Conservation (phyloP, 2,113 vertebrate species). For the Odocoileus hemionus region DNA sequence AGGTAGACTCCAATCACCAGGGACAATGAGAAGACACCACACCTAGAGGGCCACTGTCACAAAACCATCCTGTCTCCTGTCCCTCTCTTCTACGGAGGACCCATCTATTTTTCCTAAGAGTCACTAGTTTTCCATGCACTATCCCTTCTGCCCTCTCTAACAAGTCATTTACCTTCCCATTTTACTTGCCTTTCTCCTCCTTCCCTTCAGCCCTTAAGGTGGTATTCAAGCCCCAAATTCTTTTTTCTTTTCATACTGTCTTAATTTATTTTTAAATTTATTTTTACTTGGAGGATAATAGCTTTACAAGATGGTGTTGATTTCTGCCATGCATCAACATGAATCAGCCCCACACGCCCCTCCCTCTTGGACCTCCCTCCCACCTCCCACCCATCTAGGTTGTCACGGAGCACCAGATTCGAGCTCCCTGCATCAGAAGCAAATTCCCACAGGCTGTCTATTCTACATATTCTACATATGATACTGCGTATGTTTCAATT, state of each 20-base stretch:
- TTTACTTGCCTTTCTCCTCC: not conserved
- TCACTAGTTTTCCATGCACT: not conserved
- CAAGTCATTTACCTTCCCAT: not conserved
- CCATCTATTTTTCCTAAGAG: not conserved
- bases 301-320: not conserved
- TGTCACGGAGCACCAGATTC: not conserved
- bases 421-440: not conserved
- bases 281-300: not conserved
- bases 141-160: not conserved
- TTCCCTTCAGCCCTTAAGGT: not conserved
- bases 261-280: not conserved
- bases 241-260: not conserved
- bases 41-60: not conserved
- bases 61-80: no score
- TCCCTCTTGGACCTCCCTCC: not conserved
- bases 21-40: not conserved
- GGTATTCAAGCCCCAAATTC: not conserved
- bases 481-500: not conserved
- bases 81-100: accelerated
- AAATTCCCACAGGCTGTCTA: not conserved
- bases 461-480: not conserved
- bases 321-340: not conserved
- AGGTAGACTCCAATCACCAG: no score
- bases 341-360: not conserved
- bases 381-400: not conserved